Evolutionary conservation across 1,140 invertebrate genomes (phyloP), one percentile per base, ranked within the genome.

Genomic region (Meloidogyne floridensis): DNA sequence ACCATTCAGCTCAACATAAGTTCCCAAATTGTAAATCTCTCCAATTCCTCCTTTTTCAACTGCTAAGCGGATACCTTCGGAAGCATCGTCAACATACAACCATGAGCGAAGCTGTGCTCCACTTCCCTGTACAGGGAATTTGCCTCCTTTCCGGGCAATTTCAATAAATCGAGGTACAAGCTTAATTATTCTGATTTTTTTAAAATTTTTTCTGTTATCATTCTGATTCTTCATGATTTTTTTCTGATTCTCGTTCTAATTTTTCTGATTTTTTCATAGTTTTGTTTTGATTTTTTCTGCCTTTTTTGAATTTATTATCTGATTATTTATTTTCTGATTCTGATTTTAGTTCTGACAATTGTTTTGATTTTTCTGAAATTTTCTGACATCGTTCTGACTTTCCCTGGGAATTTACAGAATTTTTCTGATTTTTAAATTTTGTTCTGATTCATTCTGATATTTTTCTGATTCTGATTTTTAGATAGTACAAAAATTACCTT

Each of bases 11-110:
- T 88, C 88, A 54, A 83, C 86, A 42, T 90, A 89, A 9, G 90
- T 89, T 11, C 90, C 90, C 70, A 91, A 82, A 79, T 91, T 91
- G 80, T 91, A 91, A 43, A 90, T 85, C 80, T 91, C 87, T 2
- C 90, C 87, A 9, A 88, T 71, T 43, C 75, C 74, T 20, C 90
- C 90, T 18, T 84, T 84, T 75, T 91, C 88, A 2, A 87, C 72
- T n/a, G 90, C 84, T 10, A 85, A 80, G 78, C 90, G 87, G 65
- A 91, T 87, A 0, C 90, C 90, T 51, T 85, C 83, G 32, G 85
- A 83, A 2, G 90, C 88, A 76, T 91, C 90, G 71, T 87, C 86
- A 2, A 91, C 90, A 79, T 88, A 90, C 0, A 91, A 78, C 82
- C 82, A 83, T 43, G 84, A 85, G 13, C 84, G 84, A 2, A 86